Evolutionary conservation across 30 jellyfish, hydroid and myxozoan genomes (phyloP), one percentile per base, ranked within the genome.

Genomic region (Chrysaora quinquecirrha): DNA sequence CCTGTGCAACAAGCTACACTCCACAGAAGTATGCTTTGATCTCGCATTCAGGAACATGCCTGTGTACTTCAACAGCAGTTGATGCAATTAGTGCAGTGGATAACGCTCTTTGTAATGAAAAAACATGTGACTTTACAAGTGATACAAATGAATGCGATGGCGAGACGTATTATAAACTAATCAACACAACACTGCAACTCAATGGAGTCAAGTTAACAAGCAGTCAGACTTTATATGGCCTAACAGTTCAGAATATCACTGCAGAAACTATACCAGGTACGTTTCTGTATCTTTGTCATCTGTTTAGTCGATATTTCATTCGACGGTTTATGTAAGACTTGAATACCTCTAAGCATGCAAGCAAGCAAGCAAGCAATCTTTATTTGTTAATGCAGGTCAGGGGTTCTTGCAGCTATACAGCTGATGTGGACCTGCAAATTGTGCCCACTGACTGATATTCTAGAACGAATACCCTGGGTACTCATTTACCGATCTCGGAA

Each of bases 201-300:
- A 48, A 34, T n/a, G 74, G 48, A 2, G 75, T 80, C 50, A 66
- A 50, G 48, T 49, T 80, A 11, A 38, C 31, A 11, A 65, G 46
- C 46, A 14, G 76, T 29, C 76, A 43, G 34, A 50, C 64, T 11
- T 14, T 80, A 19, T 35, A 28, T 1, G 90, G 90, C 0, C 30
- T 79, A n/a, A 79, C 64, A 65, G 83, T 79, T 18, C 90, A 80
- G 43, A 80, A 80, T n/a, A 65, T 80, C 47, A 80, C 83, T 20
- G 83, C 71, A 0, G 0, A 23, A 16, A 66, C 90, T 24, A 68
- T 32, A 3, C 82, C 90, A 48, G 90, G 90, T 80, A 14, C 1
- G 83, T 11, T 12, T 48, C 9, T 43, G 58, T 43, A 6, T 9
- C 16, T 43, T 43, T 43, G 58, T 43, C 16, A 16, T n/a, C n/a